Conservation (phyloP, 2,888 invertebrate species). For the Cabera pusaria region DNA sequence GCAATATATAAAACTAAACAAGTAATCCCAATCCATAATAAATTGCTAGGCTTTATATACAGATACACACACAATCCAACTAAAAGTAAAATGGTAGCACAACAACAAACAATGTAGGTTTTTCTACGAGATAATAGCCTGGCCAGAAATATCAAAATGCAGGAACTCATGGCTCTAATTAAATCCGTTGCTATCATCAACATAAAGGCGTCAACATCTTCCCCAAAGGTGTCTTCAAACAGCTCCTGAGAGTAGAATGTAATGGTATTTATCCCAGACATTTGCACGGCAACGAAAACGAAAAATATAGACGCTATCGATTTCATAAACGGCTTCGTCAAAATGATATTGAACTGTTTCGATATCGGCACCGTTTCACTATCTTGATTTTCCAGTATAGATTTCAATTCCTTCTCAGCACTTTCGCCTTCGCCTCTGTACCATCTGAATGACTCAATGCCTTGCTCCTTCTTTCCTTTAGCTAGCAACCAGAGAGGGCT, state of each 20-base stretch:
- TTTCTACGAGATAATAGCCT: conserved; percentile 43
- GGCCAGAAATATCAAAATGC: conserved; percentile 39
- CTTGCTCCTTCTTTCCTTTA: conserved; percentile 47
- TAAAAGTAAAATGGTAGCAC: conserved; percentile 37
- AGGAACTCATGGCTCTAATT: conserved; percentile 37
- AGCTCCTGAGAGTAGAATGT: conserved; percentile 52
- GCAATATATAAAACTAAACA: conserved; percentile 44
- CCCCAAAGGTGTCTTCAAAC: conserved; percentile 45
- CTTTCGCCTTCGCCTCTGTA: conserved; percentile 47
- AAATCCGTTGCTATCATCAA: conserved; percentile 50
- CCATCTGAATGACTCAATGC: conserved; percentile 41
- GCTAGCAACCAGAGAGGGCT: conserved; percentile 57
- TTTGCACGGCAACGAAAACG: conserved; percentile 44
- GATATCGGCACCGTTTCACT: conserved; percentile 27
- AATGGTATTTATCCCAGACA: conserved; percentile 51
- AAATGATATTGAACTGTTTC: conserved; percentile 37
- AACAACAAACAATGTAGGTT: conserved; percentile 39
- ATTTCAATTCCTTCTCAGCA: conserved; percentile 45
- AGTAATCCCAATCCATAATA: conserved; percentile 42
- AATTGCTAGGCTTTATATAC: conserved; percentile 34
- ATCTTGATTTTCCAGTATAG: conserved; percentile 40
- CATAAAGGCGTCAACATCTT: conserved; percentile 42
- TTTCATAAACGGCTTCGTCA: conserved; percentile 45
- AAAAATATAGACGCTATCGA: conserved; percentile 34
- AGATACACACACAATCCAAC: conserved; percentile 40